These are phyloP conservation scores for Esox niger DNA, from an alignment of 2,113 vertebrate species.

Conservation along the genomic window DNA sequence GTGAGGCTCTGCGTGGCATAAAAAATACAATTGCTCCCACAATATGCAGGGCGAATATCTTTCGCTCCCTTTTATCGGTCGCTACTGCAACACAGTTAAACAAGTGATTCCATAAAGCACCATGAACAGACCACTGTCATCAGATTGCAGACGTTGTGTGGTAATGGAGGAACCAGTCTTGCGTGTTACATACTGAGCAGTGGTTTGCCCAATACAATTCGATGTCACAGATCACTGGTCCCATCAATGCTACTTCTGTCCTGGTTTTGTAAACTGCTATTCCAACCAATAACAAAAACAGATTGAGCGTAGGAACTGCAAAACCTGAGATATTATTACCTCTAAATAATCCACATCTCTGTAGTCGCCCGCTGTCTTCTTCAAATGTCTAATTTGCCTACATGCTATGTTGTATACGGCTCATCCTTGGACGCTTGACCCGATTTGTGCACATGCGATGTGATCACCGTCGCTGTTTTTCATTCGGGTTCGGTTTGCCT, in stretches of 20 bases:
- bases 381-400: background rate
- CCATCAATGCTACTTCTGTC: background rate
- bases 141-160: background rate
- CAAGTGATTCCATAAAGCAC: background rate
- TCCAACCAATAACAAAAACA: background rate
- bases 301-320: slow-evolving; percentile 9
- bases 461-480: background rate
- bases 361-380: background rate
- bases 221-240: slow-evolving; percentile 15
- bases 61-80: background rate
- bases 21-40: background rate
- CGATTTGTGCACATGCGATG: background rate
- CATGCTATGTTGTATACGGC: background rate
- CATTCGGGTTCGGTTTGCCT: background rate
- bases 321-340: background rate
- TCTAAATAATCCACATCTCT: background rate
- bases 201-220: background rate
- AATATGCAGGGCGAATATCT: background rate
- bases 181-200: background rate
- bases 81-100: background rate
- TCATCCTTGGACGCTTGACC: background rate
- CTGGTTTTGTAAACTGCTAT: background rate
- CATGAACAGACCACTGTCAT: background rate
- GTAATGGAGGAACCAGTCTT: background rate
- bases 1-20: background rate